Evolutionary conservation across 2,888 invertebrate species (phyloP), one percentile per base, ranked within the genome.

Genomic region (Rhamphomyia laevipes): DNA sequence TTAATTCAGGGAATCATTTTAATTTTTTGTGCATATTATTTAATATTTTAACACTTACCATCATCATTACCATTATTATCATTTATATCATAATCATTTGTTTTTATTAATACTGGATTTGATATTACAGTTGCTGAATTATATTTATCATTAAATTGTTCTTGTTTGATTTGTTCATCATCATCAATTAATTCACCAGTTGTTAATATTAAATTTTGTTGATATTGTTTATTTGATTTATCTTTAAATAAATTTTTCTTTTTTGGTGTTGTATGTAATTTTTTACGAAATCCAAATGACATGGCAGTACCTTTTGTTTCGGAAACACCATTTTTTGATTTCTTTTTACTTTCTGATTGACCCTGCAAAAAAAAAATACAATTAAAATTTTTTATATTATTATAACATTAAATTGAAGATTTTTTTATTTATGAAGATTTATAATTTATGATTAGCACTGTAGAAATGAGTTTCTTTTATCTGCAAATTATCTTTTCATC

Each of bases 281-380:
- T 78, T 51, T 84, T 77, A 46, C 84, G 82, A 71, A 89, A 89
- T 44, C 89, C 89, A 67, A 89, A 89, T 41, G 88, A 87, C 64
- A 85, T 87, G 50, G 87, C 82, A 54, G 86, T 83, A 46, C 88
- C 88, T 58, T 68, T 71, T 51, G 71, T 71, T 50, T 71, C 68
- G 35, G 63, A 55, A 27, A 47, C 56, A 23, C 58, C 59, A 52
- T 61, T 61, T 47, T 61, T 61, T 51, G 57, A 57, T 45, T 61
- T 63, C 53, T 65, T 67, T 59, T 67, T 71, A 60, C 71, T 71
- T 62, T 71, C 71, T 53, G 70, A 60, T 62, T 71, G 71, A 57
- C 71, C 71, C 71, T 71, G 52, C 9, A 55, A 55, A 31, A 7
- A 43, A 37, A 47, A 35, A 31, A n/a, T n/a, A n/a, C n/a, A n/a